Base-by-base conservation (phyloP, 2,888 invertebrate species). In the Lepidochitona cinerea region DNA sequence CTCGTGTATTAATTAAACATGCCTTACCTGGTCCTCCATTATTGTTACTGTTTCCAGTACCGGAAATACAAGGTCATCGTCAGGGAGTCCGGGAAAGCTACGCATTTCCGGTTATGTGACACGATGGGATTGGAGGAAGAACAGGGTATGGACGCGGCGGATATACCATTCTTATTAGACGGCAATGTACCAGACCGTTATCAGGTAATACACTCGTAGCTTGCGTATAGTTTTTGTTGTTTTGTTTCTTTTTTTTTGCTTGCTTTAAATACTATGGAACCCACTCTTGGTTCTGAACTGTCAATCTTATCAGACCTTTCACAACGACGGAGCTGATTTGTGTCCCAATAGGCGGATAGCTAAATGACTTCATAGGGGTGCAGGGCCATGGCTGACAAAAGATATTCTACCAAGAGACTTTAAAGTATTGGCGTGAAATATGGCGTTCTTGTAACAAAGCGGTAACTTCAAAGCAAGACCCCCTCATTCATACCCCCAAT, bases 61-160 rank as follows among this genome's bases (percentile, higher is more conserved):
- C 75, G 78, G 32, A 77, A 73, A 70, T 83, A 83, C 74, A 72
- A 73, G 67, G 73, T 83, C 1, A 74, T 79, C 2, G 70, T 66
- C 4, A 64, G 70, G 3, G 68, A 74, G 1, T 53, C 65, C 14
- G 65, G 75, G 0, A 71, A 72, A 35, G 73, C 79, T 14, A 68
- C 81, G 26, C 77, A 78, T 29, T 77, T 81, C 72, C 75, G 76
- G 18, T 33, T 83, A 32, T 83, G 80, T 79, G 83, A 83, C 68
- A 81, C 83, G 2, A 73, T 75, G 33, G 83, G 81, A 9, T 41
- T 83, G n/a, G 81, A 83, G 53, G 81, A 80, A n/a, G 76, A 65
- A 0, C 79, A 80, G 64, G 83, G 81, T 12, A 68, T 82, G 9
- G 79, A 82, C 32, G 59, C 68, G 3, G 68, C 74, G 1, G 82